phyloP scores from a whole-genome alignment of 2,888 invertebrate species.

The Ephialtes manifestator region DNA sequence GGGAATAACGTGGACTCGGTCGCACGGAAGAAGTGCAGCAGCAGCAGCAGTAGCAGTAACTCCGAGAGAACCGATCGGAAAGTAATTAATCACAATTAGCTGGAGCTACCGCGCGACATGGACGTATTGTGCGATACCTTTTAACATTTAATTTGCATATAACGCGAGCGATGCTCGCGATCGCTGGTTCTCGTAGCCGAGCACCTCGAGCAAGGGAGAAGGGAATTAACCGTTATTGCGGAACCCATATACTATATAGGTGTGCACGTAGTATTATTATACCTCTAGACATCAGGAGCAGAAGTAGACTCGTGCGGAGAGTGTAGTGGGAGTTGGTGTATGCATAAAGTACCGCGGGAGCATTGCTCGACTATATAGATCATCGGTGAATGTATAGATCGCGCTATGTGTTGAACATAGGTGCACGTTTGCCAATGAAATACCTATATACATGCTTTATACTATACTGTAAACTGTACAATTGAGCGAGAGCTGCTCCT shows the following conservation, averaged over 20 bases:
- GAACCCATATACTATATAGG: constrained; percentile 57
- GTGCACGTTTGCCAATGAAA: constrained; percentile 39
- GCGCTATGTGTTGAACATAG: constrained; percentile 19
- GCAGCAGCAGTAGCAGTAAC: not conserved
- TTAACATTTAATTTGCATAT: constrained; percentile 75
- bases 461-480: not conserved
- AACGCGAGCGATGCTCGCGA: constrained; percentile 49
- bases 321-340: constrained; percentile 30
- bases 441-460: constrained; percentile 23
- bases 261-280: constrained; percentile 50
- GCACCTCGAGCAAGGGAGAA: constrained; percentile 39
- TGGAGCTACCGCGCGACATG: constrained; percentile 53
- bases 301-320: constrained; percentile 34
- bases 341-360: constrained; percentile 54
- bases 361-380: constrained; percentile 60
- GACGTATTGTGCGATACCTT: constrained; percentile 71
- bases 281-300: constrained; percentile 55
- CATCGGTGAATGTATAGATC: constrained; percentile 64
- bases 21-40: constrained; percentile 23
- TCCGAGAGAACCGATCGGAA: constrained; percentile 58
- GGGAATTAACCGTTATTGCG: constrained; percentile 72
- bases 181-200: constrained; percentile 5
- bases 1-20: constrained; percentile 2
- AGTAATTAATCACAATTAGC: constrained; percentile 75
- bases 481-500: constrained; percentile 15